phyloP scores from a whole-genome alignment of 2,888 invertebrate genomes.

The Norana najaformis region DNA sequence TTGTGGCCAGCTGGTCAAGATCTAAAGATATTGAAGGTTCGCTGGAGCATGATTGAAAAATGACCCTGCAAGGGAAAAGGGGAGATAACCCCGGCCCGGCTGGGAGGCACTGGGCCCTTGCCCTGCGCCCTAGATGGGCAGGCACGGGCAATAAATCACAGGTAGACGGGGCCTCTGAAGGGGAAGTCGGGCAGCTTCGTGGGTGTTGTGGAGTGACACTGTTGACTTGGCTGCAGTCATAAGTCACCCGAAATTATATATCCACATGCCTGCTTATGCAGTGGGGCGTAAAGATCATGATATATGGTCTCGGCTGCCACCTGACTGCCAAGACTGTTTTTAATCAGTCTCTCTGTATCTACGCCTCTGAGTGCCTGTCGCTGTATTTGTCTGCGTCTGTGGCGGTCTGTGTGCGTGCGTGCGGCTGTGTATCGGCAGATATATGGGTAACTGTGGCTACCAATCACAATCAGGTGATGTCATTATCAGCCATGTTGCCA shows the following conservation, averaged over 20 bases:
- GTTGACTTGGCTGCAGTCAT: slow-evolving; percentile 19
- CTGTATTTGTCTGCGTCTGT: not conserved
- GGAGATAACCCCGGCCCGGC: not conserved
- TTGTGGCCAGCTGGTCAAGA: slow-evolving; percentile 8
- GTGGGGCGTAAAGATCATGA: not conserved
- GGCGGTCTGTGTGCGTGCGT: not conserved
- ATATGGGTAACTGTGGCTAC: not conserved
- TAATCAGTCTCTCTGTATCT: not conserved
- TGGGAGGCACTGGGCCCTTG: not conserved
- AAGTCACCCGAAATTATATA: slow-evolving; percentile 9
- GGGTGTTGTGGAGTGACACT: slow-evolving; percentile 8
- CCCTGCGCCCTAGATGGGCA: not conserved
- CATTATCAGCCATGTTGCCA: not conserved
- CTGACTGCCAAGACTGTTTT: not conserved
- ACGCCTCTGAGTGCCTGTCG: not conserved
- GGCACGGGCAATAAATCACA: slow-evolving; percentile 1
- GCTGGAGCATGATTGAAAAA: slow-evolving; percentile 17
- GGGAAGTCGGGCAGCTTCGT: not conserved
- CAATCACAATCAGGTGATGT: not conserved
- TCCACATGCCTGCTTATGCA: slow-evolving; percentile 18
- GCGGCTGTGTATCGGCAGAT: not conserved
- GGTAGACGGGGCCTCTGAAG: not conserved
- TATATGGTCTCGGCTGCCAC: not conserved
- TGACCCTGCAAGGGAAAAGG: not conserved
- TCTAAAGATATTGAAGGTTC: slow-evolving; percentile 25